A percentile compares a stretch with the other conserved stretches of the same genome.
These are phyloP conservation scores for Dermatemys mawii DNA, from an alignment of 2,113 vertebrate species.

Conservation along the genomic window DNA sequence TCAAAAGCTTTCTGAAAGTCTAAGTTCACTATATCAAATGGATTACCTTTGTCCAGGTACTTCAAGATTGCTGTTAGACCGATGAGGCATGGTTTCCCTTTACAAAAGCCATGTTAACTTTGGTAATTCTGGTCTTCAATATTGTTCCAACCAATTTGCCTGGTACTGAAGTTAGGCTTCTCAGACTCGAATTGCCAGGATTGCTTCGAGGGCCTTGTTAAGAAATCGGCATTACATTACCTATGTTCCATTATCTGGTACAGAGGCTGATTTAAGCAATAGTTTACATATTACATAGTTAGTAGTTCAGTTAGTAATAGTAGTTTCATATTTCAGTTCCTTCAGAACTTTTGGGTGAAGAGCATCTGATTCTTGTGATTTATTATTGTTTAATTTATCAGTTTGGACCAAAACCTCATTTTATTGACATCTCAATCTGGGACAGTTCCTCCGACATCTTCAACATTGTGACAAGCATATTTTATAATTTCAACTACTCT, in stretches of 20 bases:
- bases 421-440: background rate
- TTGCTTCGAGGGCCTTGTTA: background rate
- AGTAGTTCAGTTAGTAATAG: background rate
- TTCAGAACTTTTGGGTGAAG: background rate
- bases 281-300: background rate
- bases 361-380: background rate
- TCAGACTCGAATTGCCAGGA: background rate
- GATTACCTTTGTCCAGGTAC: background rate
- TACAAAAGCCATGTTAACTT: no score
- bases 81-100: no score
- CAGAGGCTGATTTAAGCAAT: background rate
- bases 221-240: background rate
- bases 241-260: background rate
- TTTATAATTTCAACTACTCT: background rate
- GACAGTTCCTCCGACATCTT: background rate
- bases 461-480: background rate
- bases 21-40: background rate
- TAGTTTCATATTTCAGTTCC: background rate
- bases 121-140: no score
- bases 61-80: no score
- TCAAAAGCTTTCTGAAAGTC: background rate
- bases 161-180: background rate
- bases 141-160: no score
- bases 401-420: background rate
- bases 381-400: background rate